phyloP scores from a whole-genome alignment of 2,888 invertebrate genomes.

The Panzeria rudis region DNA sequence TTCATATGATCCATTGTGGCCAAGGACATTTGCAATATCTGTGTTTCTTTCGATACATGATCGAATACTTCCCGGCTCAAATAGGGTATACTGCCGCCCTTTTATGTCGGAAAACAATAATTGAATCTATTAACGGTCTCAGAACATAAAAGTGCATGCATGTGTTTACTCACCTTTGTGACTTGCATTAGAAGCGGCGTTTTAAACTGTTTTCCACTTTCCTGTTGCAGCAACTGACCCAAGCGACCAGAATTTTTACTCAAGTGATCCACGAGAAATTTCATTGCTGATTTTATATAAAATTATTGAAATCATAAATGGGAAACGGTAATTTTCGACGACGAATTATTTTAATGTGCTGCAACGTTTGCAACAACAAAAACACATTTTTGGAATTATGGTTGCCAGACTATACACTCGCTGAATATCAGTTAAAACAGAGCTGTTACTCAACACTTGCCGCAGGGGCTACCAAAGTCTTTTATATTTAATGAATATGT shows the following conservation, averaged over 20 bases:
- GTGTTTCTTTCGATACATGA: constrained; percentile 85
- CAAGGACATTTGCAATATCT: constrained; percentile 89
- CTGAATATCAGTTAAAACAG: neutral
- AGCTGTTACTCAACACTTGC: no score
- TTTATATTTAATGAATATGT: no score
- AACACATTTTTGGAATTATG: constrained; percentile 9
- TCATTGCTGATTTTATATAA: constrained; percentile 85
- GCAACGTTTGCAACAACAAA: constrained; percentile 19
- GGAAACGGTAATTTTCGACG: neutral
- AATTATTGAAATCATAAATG: neutral
- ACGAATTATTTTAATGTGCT: neutral
- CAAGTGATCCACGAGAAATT: constrained; percentile 87
- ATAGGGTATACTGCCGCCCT: constrained; percentile 93
- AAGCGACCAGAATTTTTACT: constrained; percentile 87
- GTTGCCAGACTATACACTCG: constrained; percentile 1
- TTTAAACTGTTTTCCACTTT: constrained; percentile 86
- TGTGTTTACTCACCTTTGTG: constrained; percentile 83
- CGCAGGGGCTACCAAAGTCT: no score
- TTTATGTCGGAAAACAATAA: constrained; percentile 77
- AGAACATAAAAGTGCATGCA: neutral
- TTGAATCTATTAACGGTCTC: neutral
- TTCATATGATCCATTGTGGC: constrained; percentile 88
- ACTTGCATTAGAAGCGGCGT: constrained; percentile 91
- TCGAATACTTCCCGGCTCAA: constrained; percentile 90
- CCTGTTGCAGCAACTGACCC: constrained; percentile 86